phyloP scores from a whole-genome alignment of 1,140 invertebrate species.

The Macrotrachela quadricornifera region DNA sequence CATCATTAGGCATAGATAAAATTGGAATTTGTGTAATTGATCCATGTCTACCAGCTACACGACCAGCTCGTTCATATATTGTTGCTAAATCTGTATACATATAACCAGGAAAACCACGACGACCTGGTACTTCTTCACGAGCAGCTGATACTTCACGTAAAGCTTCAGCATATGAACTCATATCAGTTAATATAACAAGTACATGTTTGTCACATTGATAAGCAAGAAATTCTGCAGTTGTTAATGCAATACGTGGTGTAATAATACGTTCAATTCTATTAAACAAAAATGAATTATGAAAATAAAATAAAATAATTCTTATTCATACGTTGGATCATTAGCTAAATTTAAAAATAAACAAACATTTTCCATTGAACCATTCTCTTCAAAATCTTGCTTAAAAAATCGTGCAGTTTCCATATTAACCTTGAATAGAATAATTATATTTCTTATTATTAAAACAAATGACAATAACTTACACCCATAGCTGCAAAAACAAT shows the following conservation, averaged over 20 bases:
- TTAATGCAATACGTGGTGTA: conserved; percentile 79
- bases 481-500: conserved; percentile 98
- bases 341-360: conserved; percentile 91
- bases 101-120: conserved; percentile 86
- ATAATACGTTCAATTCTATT: conserved; percentile 79
- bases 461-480: conserved; percentile 24
- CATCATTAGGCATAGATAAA: conserved; percentile 94
- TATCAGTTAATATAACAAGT: conserved; percentile 86
- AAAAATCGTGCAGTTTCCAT: conserved; percentile 97
- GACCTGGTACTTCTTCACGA: conserved; percentile 78
- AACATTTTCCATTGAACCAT: conserved; percentile 96
- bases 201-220: conserved; percentile 97
- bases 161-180: conserved; percentile 97
- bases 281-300: neutral
- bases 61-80: conserved; percentile 86
- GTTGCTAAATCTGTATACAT: conserved; percentile 99
- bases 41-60: conserved; percentile 83
- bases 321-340: conserved; percentile 65
- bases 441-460: too few species aligned
- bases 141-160: conserved; percentile 88
- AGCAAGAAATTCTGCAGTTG: conserved; percentile 84
- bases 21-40: conserved; percentile 97
- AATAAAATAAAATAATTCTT: neutral
- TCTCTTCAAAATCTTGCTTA: conserved; percentile 80
- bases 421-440: conserved; percentile 34